Percentiles rank a stretch among this genome's conserved stretches.
These are phyloP conservation scores for Parnassius smintheus DNA, from an alignment of 2,888 invertebrate genomes.

Conservation along the genomic window DNA sequence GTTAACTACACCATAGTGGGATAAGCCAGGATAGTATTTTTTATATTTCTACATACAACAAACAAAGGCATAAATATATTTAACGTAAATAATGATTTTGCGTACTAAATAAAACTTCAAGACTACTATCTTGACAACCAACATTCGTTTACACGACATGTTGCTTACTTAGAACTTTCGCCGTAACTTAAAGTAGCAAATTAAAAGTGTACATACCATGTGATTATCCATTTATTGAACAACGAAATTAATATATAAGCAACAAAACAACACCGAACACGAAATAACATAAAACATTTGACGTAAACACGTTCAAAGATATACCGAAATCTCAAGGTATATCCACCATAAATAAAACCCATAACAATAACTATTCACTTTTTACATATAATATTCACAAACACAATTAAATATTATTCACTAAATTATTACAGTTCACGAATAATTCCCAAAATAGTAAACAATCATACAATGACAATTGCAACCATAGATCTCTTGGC, in stretches of 20 bases:
- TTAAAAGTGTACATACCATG: slow-evolving; percentile 43
- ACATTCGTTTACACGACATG: slow-evolving; percentile 55
- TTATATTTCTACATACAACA: no score
- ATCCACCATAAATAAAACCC: slow-evolving; percentile 30
- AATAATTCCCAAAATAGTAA: slow-evolving; percentile 70
- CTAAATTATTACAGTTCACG: slow-evolving; percentile 36
- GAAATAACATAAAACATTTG: slow-evolving; percentile 57
- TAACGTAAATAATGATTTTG: slow-evolving; percentile 1
- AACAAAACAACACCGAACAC: slow-evolving; percentile 45
- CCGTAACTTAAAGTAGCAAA: slow-evolving; percentile 37
- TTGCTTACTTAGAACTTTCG: slow-evolving; percentile 49
- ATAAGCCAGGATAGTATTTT: no score
- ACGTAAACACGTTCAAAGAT: slow-evolving; percentile 68
- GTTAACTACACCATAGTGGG: background rate
- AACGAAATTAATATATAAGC: slow-evolving; percentile 47
- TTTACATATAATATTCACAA: slow-evolving; percentile 29
- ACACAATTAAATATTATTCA: slow-evolving; percentile 30
- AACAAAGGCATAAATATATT: background rate
- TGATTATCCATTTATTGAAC: slow-evolving; percentile 41
- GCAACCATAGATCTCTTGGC: slow-evolving; percentile 75
- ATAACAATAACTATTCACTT: slow-evolving; percentile 20
- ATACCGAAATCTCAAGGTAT: slow-evolving; percentile 33
- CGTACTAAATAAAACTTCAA: slow-evolving; percentile 40
- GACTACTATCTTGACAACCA: slow-evolving; percentile 54
- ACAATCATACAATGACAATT: slow-evolving; percentile 74